Conservation (phyloP, 2,888 invertebrate genomes). For the Cephus runcator region DNA sequence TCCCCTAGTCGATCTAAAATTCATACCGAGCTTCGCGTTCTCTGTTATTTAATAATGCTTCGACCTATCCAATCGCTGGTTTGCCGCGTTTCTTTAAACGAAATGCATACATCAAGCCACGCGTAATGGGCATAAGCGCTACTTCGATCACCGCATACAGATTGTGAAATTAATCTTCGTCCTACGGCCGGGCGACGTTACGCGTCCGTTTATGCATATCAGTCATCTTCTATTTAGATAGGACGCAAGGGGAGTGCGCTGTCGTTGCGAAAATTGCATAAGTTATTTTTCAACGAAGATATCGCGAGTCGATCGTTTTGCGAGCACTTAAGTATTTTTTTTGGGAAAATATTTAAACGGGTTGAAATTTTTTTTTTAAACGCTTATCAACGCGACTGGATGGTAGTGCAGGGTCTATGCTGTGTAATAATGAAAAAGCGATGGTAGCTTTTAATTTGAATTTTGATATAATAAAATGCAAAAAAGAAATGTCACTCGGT, state of each 20-base stretch:
- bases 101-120: neutral
- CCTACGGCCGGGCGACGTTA: neutral
- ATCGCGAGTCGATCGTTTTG: neutral
- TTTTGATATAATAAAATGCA: no score
- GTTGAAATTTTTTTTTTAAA: neutral
- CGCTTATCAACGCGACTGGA: neutral
- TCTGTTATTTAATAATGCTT: constrained; percentile 30
- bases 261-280: neutral
- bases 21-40: constrained; percentile 17
- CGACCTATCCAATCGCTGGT: constrained; percentile 12
- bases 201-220: constrained; percentile 22
- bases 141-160: neutral
- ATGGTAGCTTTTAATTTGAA: no score
- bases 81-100: constrained; percentile 1
- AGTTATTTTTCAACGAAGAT: neutral
- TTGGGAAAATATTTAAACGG: neutral
- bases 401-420: neutral
- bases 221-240: constrained; percentile 28
- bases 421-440: no score
- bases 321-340: neutral
- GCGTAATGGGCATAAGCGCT: neutral
- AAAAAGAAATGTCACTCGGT: neutral
- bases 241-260: neutral
- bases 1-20: constrained; percentile 25
- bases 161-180: neutral